These are phyloP conservation scores for Thalassophryne amazonica DNA, from an alignment of 2,797 vertebrate genomes.

Conservation along the genomic window DNA sequence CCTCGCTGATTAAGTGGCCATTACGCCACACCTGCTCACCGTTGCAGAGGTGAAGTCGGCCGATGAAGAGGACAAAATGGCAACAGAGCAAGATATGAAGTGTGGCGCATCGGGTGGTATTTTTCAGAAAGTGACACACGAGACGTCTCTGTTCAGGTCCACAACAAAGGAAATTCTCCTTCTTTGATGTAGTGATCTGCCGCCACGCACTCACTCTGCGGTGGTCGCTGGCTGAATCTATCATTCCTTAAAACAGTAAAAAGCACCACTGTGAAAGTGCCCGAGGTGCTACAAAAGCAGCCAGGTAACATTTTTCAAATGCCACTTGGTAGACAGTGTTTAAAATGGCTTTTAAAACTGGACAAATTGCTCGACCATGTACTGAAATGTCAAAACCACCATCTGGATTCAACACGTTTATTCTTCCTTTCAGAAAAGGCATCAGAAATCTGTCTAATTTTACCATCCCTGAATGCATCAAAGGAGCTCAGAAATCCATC, in stretches of 20 bases:
- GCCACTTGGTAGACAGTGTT: conserved; percentile 1
- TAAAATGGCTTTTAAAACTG: neutral
- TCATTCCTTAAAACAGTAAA: conserved; percentile 41
- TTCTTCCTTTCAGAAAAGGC: too few relatives aligned
- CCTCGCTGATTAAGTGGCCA: conserved; percentile 29
- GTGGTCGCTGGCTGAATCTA: conserved; percentile 35
- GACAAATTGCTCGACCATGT: too few relatives aligned
- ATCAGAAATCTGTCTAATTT: too few relatives aligned
- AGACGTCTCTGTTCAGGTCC: conserved; percentile 23
- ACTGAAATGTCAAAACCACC: too few relatives aligned
- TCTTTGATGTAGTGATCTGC: conserved; percentile 30
- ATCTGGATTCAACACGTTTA: too few relatives aligned
- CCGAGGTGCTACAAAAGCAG: conserved; percentile 8
- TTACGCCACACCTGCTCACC: neutral
- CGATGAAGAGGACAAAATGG: conserved; percentile 20
- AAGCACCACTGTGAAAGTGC: conserved; percentile 7
- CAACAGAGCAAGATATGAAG: conserved; percentile 19
- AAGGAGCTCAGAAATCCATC: too few relatives aligned
- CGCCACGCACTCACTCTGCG: neutral
- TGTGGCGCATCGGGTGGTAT: neutral
- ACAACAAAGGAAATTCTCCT: conserved; percentile 9
- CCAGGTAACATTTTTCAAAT: conserved; percentile 27
- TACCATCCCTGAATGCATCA: too few relatives aligned
- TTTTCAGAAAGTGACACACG: conserved; percentile 33
- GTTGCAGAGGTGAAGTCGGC: neutral